phyloP scores from a whole-genome alignment of 1,140 invertebrate species.

The Penaeus vannamei region DNA sequence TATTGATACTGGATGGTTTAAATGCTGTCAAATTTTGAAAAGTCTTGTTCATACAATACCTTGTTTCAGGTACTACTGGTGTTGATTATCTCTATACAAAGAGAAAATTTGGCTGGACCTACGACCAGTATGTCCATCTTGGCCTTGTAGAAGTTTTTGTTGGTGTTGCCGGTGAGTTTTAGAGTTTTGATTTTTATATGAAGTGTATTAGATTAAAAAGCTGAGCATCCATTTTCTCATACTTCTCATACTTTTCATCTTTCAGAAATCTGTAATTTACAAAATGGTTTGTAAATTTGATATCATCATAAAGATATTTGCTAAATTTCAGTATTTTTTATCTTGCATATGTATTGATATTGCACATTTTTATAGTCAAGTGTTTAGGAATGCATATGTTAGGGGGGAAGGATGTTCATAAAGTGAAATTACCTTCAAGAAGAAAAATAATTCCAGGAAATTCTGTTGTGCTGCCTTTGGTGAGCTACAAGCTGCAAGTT shows the following conservation, averaged over 20 bases:
- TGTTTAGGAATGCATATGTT: too few species aligned
- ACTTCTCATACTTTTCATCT: too few species aligned
- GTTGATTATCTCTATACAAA: conserved; percentile 4
- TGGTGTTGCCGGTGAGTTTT: neutral
- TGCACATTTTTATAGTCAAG: too few species aligned
- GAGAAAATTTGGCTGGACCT: conserved; percentile 11
- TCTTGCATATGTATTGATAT: too few species aligned
- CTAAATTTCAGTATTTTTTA: too few species aligned
- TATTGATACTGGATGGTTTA: neutral
- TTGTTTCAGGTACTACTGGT: neutral
- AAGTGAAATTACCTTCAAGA: neutral
- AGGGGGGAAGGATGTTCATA: too few species aligned
- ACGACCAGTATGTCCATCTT: neutral
- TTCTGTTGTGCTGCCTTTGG: neutral
- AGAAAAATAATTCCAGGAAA: neutral
- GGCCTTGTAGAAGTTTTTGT: neutral
- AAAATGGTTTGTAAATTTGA: too few species aligned
- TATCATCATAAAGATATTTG: too few species aligned
- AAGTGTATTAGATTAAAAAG: neutral
- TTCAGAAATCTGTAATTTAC: too few species aligned
- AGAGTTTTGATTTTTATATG: neutral
- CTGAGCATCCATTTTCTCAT: too few species aligned
- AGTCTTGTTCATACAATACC: neutral
- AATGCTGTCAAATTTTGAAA: too few species aligned
- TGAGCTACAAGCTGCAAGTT: conserved; percentile 15